phyloP scores from a whole-genome alignment of 2,113 vertebrate genomes.

The Falco punctatus region DNA sequence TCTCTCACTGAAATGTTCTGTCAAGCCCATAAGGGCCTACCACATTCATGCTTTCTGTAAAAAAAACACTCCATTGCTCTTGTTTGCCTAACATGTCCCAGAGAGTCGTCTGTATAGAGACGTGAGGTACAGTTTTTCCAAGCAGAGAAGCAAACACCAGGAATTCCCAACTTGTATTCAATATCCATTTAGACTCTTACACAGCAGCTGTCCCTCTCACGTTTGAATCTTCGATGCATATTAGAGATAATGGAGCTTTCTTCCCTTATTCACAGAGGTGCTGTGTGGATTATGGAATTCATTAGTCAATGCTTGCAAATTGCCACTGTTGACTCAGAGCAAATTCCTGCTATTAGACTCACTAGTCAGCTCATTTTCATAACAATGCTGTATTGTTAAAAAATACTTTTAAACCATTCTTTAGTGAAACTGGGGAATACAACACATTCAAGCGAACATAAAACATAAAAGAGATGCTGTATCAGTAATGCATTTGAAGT shows the following conservation, averaged over 20 bases:
- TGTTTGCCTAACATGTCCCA: background rate
- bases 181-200: background rate
- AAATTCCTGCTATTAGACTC: constrained; percentile 65
- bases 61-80: background rate
- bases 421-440: constrained; percentile 9
- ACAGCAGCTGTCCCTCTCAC: constrained; percentile 31
- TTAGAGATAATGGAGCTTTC: constrained; percentile 50
- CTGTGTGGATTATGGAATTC: constrained; percentile 55
- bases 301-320: constrained; percentile 61
- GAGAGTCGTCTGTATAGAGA: background rate
- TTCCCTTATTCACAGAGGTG: constrained; percentile 47
- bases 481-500: constrained; percentile 30
- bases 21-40: background rate
- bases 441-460: background rate
- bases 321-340: constrained; percentile 60
- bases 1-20: background rate
- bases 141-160: background rate
- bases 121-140: background rate
- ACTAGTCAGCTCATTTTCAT: constrained; percentile 67
- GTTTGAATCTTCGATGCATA: background rate
- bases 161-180: constrained; percentile 36
- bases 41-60: background rate
- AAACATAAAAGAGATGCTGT: constrained; percentile 31
- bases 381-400: constrained; percentile 59
- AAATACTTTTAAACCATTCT: constrained; percentile 34